Evolutionary conservation across 2,113 vertebrate genomes (phyloP), one percentile per base, ranked within the genome.

Genomic region (Syngnathus scovelli): DNA sequence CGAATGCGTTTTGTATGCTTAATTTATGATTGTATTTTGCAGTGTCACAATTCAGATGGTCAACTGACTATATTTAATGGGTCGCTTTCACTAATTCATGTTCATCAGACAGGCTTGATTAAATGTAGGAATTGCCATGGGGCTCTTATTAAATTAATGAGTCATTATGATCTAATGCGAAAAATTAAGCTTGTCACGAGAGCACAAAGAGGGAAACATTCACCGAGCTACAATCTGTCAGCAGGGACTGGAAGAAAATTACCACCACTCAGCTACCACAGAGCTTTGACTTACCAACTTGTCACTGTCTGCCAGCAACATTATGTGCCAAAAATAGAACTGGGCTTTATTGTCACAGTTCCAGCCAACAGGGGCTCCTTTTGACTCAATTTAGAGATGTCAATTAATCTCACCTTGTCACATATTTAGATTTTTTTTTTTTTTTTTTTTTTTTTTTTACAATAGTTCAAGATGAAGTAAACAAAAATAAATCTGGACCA

Each of bases 331-430:
- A 70, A 78, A 72, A 71, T 43, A 64, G 69, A 59, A 61, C 36
- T 51, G 10, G 41, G 59, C 43, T 77, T 56, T 52, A 27, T 49
- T 75, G 61, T 61, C 38, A 23, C 59, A 41, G 19, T 62, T 21
- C 21, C 8, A 7, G 12, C 82, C 81, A 61, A 72, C 64, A 86
- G 83, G 61, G 78, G 71, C 79, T 67, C 78, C 66, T 74, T 79
- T 52, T 12, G 3, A 66, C 58, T 65, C 12, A 41, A 8, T 49
- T 37, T 4, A 37, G 36, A 16, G 9, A 1, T 4, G 9, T 18
- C 46, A 19, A 46, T 23, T 63, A 12, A 9, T 23, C 19, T 3
- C 16, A 64, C 8, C 21, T 49, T 44, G 10, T 44, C 8, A 49
- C 13, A 6, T 46, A 6, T 33, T 15, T 15, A 23, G 5, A 11